A percentile compares a stretch with the other conserved stretches of the same genome.
Evolutionary conservation across 2,113 vertebrate genomes (phyloP).

Genomic region (Microtus richardsoni): DNA sequence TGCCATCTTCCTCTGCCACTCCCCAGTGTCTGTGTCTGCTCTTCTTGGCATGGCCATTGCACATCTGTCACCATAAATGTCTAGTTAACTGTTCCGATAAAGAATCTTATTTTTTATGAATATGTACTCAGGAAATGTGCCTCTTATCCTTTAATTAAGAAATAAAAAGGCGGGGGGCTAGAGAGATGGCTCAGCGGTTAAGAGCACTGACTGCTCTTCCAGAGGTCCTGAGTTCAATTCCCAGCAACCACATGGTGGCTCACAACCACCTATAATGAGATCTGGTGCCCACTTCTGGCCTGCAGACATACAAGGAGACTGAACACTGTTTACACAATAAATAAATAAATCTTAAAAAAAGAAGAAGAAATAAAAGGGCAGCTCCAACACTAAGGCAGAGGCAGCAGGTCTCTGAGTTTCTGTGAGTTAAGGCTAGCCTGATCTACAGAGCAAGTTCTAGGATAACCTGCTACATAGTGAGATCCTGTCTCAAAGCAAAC

Average conservation of each 20-base stretch:
- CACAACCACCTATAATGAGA: too few species aligned
- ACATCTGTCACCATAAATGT: neutral
- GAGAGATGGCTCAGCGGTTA: too few species aligned
- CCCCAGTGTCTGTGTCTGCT: neutral
- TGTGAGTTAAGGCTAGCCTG: neutral
- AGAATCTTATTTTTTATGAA: conserved; percentile 15
- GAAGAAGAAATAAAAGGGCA: neutral
- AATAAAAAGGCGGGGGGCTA: neutral
- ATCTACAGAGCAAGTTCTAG: neutral
- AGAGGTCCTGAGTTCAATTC: too few species aligned
- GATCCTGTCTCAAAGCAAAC: neutral
- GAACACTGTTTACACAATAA: too few species aligned
- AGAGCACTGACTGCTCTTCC: too few species aligned
- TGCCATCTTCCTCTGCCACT: neutral
- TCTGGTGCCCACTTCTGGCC: too few species aligned
- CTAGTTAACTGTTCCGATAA: neutral
- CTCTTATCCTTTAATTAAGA: conserved; percentile 41
- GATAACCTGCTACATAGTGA: neutral
- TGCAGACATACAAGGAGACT: too few species aligned
- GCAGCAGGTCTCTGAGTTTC: neutral
- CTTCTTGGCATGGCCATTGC: neutral
- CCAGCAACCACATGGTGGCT: too few species aligned
- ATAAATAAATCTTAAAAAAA: too few species aligned
- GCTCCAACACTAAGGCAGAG: neutral
- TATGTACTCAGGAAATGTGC: neutral